A percentile compares a stretch with the other conserved stretches of the same genome.
phyloP scores from a whole-genome alignment of 2,888 invertebrate species.

The Drosophila buzzatii region DNA sequence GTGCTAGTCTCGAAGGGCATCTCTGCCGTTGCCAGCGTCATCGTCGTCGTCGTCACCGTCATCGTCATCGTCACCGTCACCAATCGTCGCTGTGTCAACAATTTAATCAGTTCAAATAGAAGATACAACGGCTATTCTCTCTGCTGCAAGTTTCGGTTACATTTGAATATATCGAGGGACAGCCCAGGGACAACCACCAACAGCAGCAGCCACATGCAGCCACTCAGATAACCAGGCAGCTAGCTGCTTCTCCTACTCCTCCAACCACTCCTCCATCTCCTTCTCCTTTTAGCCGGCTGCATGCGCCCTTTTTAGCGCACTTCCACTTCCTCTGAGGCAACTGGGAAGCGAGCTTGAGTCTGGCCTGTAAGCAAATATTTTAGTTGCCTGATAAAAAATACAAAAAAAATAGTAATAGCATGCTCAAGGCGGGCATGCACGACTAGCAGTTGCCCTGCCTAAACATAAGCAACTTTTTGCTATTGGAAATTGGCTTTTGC shows the following conservation, averaged over 20 bases:
- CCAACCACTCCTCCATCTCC: not conserved
- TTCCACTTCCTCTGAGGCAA: slow-evolving; percentile 28
- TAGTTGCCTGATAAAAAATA: slow-evolving; percentile 49
- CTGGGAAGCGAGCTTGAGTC: slow-evolving; percentile 12
- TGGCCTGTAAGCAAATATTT: slow-evolving; percentile 57
- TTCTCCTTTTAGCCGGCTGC: slow-evolving; percentile 11
- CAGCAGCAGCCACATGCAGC: slow-evolving; percentile 21
- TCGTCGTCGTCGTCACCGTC: not conserved
- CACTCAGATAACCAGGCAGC: slow-evolving; percentile 33
- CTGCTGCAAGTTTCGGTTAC: slow-evolving; percentile 51
- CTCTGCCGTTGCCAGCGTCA: slow-evolving; percentile 14
- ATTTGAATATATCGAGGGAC: slow-evolving; percentile 51
- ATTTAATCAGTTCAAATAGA: slow-evolving; percentile 77
- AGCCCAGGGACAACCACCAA: slow-evolving; percentile 19
- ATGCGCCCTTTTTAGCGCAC: slow-evolving; percentile 12
- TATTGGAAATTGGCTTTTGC: not conserved
- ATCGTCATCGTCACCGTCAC: slow-evolving; percentile 28
- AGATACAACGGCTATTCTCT: slow-evolving; percentile 42
- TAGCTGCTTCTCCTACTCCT: not conserved
- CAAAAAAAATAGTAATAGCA: not conserved
- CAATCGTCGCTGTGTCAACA: slow-evolving; percentile 70
- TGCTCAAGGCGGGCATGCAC: slow-evolving; percentile 1
- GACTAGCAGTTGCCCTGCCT: not conserved
- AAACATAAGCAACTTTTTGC: too few relatives aligned
- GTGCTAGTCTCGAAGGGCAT: slow-evolving; percentile 16